Base-by-base conservation (phyloP, 2,888 invertebrate species). In the Drosophila anomalata region DNA sequence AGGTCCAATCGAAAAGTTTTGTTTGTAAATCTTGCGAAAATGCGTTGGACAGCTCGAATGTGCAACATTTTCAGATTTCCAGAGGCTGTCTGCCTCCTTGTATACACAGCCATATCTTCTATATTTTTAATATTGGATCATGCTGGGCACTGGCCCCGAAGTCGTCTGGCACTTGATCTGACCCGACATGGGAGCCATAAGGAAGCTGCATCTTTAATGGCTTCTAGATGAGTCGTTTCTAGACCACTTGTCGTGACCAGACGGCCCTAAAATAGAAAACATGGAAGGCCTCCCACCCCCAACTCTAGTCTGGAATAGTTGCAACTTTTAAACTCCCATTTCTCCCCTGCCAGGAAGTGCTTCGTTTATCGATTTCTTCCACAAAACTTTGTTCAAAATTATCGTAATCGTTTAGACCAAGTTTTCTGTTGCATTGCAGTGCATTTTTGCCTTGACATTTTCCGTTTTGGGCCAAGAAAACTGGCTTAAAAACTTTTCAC, bases 161-260 rank as follows among this genome's bases (percentile, higher is more conserved):
- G 29, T 7, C 17, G 73, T 60, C 66, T 67, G 73, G 52, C 71
- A 70, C 71, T 71, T 70, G 71, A 71, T 70, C 62, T 33, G 57
- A 12, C 56, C 66, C 55, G 70, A 52, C 51, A 11, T 11, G 20
- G 47, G 24, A 50, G 51, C 69, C 69, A 69, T 69, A 41, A 46
- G 69, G 60, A 60, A 68, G 69, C 29, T 47, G 62, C 73, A 57
- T 75, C 63, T 73, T 73, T 69, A 75, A 73, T 75, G 73, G 60
- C 12, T 51, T 69, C 60, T 62, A 70, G 69, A 59, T 50, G 69
- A 29, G 46, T 31, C 17, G 17, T 1, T 17, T 17, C 17, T 17
- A 59, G 58, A 41, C 54, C 59, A 66, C 58, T 58, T 57, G 47
- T 20, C 14, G 42, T 48, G 48, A 41, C 67, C 47, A 39, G 24